Base-by-base conservation (phyloP, 2,888 invertebrate genomes). In the Odontomyia ornata region DNA sequence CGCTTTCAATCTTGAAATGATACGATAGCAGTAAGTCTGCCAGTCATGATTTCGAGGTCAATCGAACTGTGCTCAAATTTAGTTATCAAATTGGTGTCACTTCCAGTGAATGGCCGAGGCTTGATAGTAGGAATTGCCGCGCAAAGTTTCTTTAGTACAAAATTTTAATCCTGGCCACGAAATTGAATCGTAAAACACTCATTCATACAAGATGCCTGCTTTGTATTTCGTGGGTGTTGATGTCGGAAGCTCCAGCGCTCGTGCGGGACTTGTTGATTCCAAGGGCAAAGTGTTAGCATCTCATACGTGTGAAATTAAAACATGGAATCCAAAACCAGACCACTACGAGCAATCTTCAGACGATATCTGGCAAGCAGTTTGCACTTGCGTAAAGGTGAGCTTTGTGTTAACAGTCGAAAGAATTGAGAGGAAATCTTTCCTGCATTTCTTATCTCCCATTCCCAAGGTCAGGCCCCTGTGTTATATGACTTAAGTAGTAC, bases 291-390 rank as follows among this genome's bases (percentile, higher is more conserved):
- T 95, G 43, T 79, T 91, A 5, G 89, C 90, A 80, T 88, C 89
- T 62, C 88, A 92, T 21, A 91, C 91, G 0, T 89, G 91, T 83
- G 87, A 89, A 64, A 93, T 95, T 28, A 87, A 89, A 84, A 95
- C 93, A 15, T 95, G 93, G 91, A 94, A 93, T 84, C 93, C 95
- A 0, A 89, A 90, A 82, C 87, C 89, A 0, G 90, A 93, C 84
- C 93, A 91, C 85, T 98, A 94, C 86, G 96, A 98, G 85, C 98
- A 98, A 87, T 96, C 96, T 3, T 94, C 96, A 0, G 90, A 93
- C 77, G 90, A 98, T 84, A 95, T 98, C 83, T 98, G 98, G 98
- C 84, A 88, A 67, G 91, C 93, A 75, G 84, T 87, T 73, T 85
- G 86, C 75, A 79, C 82, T 82, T 93, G 92, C 81, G 92, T 97